Base-by-base conservation (phyloP, 2,888 invertebrate genomes). In the Diadegma fenestrale region DNA sequence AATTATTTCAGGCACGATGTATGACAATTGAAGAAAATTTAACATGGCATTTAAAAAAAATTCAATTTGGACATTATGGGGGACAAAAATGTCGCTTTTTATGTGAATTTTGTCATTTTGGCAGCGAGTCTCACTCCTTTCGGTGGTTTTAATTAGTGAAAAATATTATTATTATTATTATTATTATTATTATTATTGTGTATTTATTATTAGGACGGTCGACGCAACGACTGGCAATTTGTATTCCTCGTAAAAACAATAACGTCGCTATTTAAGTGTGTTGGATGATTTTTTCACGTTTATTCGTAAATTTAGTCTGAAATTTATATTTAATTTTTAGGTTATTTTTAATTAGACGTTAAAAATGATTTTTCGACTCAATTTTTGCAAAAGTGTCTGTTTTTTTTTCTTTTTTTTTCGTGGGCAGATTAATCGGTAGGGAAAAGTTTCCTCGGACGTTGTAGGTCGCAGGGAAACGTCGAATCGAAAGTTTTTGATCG, bases 251-350 rank as follows among this genome's bases (percentile, higher is more conserved):
- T 37, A 45, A 30, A n/a, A 58, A 51, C 41, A 45, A 37, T 80
- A 73, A 17, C 64, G 41, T 54, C 69, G 19, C 30, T 61, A 69
- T 75, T 48, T 63, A 41, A 76, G 33, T n/a, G 33, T n/a, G 10
- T 64, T n/a, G 37, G 45, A 69, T 77, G 75, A 68, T 54, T 82
- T 37, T 64, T 45, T 51, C n/a, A n/a, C 48, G 19, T 10, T 37
- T 83, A 77, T 78, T 80, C 68, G 45, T 61, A 63, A 75, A 48
- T 61, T 43, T 33, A 26, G 10, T 61, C 58, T 73, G 73, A 61
- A 71, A 19, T 37, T 37, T n/a, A 54, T 54, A 37, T 61, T 45
- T 22, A 19, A 37, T 37, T 37, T 37, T 66, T 7, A 37, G 30
- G 48, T 73, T 63, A 43, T 77, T 64, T 37, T 82, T 54, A 64